Evolutionary conservation across 30 jellyfish, hydroid and myxozoan genomes (phyloP).

Genomic region (Rhopilema esculentum): DNA sequence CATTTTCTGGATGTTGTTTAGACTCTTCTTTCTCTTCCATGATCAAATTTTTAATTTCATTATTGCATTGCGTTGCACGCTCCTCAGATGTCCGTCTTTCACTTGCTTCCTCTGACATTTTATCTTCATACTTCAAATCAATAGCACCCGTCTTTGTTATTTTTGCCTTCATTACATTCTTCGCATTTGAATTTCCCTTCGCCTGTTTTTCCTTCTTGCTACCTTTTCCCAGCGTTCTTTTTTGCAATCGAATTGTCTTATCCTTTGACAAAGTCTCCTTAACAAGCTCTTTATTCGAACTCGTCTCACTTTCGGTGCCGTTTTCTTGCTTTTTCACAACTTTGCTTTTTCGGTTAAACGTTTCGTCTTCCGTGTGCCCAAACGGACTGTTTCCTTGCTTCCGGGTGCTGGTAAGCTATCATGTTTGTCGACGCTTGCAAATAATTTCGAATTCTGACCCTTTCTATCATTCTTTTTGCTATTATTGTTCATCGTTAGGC

Average conservation of each 20-base stretch:
- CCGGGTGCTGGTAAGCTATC: background rate
- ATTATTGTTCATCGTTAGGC: background rate
- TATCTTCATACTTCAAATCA: slow-evolving; percentile 7
- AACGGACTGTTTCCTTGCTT: background rate
- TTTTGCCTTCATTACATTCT: slow-evolving; percentile 34
- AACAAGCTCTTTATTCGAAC: background rate
- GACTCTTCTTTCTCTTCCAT: slow-evolving; percentile 1
- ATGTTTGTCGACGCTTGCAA: background rate
- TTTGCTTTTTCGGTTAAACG: background rate
- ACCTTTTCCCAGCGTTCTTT: slow-evolving; percentile 23
- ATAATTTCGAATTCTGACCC: background rate
- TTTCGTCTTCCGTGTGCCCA: background rate
- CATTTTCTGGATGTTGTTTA: background rate
- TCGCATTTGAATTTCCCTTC: background rate
- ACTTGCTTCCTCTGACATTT: background rate
- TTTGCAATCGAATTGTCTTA: background rate
- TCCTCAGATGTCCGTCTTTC: background rate
- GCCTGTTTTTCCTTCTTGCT: slow-evolving; percentile 1
- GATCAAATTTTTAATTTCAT: background rate
- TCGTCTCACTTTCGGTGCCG: background rate
- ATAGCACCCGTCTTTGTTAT: slow-evolving; percentile 23
- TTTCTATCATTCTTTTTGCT: background rate
- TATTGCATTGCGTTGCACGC: background rate
- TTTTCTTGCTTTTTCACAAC: background rate
- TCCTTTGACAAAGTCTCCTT: background rate